Percentiles rank a stretch among this genome's conserved stretches.
Evolutionary conservation across 1,140 invertebrate species (phyloP).

Genomic region (Leptinotarsa texana): DNA sequence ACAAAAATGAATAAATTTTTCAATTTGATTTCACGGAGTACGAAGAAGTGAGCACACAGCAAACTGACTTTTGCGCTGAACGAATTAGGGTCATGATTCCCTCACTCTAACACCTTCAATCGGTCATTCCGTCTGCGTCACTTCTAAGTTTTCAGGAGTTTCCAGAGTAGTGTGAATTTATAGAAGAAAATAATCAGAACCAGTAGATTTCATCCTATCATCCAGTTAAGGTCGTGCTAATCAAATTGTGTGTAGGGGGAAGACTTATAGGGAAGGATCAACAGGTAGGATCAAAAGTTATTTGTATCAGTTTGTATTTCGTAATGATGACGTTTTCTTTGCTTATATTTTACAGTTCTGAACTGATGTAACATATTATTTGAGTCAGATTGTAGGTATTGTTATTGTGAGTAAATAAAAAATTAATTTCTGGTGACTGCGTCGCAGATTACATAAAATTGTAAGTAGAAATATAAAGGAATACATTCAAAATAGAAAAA

Average conservation of each 20-base stretch:
- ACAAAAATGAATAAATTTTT: no score
- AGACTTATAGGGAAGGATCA: constrained; percentile 18
- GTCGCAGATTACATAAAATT: no score
- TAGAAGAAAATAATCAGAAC: not conserved
- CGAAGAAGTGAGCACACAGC: not conserved
- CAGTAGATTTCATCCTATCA: constrained; percentile 11
- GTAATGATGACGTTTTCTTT: not conserved
- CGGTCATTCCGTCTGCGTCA: constrained; percentile 1
- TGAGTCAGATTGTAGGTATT: no score
- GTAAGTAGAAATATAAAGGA: no score
- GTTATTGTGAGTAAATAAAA: no score
- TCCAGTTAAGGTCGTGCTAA: constrained; percentile 5
- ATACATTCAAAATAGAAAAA: no score
- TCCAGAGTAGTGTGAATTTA: not conserved
- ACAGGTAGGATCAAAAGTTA: constrained; percentile 21
- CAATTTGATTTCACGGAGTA: no score
- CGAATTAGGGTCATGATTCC: not conserved
- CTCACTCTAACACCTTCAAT: not conserved
- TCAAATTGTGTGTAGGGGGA: constrained; percentile 18
- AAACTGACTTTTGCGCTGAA: constrained; percentile 3
- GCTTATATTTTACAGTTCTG: no score
- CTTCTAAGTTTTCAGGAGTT: constrained; percentile 6
- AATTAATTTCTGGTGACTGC: no score
- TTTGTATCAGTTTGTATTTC: not conserved
- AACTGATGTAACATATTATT: no score